Evolutionary conservation across 53 echinoderm and acorn worm species (phyloP), one percentile per base, ranked within the genome.

Genomic region (Holothuria scabra): DNA sequence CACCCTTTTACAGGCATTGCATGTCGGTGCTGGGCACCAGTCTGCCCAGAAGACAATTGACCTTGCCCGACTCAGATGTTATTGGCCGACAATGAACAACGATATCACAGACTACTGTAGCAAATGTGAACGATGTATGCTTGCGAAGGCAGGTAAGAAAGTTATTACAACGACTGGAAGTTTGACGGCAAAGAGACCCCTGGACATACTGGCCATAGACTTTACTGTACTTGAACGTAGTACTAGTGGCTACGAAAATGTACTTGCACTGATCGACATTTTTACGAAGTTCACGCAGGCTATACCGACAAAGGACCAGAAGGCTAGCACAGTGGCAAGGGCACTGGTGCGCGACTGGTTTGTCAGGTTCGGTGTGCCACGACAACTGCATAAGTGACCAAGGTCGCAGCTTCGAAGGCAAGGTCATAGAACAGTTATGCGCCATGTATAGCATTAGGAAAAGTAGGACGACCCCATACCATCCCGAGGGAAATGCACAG

Each of bases 151-250:
- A 8, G 84, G 86, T 5, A 85, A 28, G 59, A 88, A 84, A 23
- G 21, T 93, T 0, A 65, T 83, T 7, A 83, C 93, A 0, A 81
- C 72, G 1, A 87, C 90, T 81, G 93, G 93, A 0, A 86, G 89
- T 2, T 62, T 93, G 0, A 80, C 60, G 1, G 93, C 90, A 0
- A 93, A 76, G 31, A 33, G 30, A 22, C 90, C 90, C 8, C 55
- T 84, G 1, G 86, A 92, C 72, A 74, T 85, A n/a, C 78, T 92
- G 0, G 89, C 83, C 18, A 85, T 92, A n/a, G n/a, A n/a, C n/a
- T n/a, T n/a, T n/a, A n/a, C n/a, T n/a, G n/a, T n/a, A n/a, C n/a
- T n/a, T n/a, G n/a, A n/a, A n/a, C n/a, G n/a, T n/a, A n/a, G n/a
- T n/a, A n/a, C n/a, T n/a, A n/a, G n/a, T n/a, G n/a, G n/a, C n/a